Conservation (phyloP, 2,888 invertebrate species). For the Aporophyla nigra region DNA sequence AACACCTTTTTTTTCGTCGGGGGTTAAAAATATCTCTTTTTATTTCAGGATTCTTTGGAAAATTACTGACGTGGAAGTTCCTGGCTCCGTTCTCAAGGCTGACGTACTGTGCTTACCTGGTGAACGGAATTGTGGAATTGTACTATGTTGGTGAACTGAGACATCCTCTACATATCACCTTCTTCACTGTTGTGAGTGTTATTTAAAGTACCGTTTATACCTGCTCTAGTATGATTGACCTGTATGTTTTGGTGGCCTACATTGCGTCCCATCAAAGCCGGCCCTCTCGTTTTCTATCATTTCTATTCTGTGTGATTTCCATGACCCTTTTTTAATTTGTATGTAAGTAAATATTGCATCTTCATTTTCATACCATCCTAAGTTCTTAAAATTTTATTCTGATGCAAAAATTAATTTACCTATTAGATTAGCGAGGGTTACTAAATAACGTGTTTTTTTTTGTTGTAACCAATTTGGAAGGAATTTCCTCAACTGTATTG, state of each 20-base stretch:
- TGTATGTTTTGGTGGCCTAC: not conserved
- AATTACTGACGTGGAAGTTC: conserved; percentile 91
- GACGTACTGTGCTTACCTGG: conserved; percentile 94
- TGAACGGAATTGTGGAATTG: conserved; percentile 93
- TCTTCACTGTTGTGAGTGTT: conserved; percentile 91
- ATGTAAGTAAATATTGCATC: not conserved
- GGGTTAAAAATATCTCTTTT: not conserved
- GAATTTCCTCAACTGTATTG: too few relatives aligned
- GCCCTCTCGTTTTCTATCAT: too few relatives aligned
- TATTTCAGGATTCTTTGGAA: conserved; percentile 89
- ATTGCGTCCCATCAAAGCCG: not conserved
- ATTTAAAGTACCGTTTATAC: not conserved
- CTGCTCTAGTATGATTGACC: too few relatives aligned
- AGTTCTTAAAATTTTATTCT: not conserved
- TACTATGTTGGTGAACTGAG: conserved; percentile 92
- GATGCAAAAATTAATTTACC: not conserved
- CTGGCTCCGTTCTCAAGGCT: conserved; percentile 93
- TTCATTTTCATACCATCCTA: not conserved
- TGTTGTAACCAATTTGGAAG: too few relatives aligned
- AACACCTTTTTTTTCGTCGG: too few relatives aligned
- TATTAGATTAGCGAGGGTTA: not conserved
- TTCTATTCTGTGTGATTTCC: not conserved
- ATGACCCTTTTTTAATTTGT: too few relatives aligned
- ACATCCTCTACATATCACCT: conserved; percentile 91
- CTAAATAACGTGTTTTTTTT: too few relatives aligned